Base-by-base conservation (phyloP, 2,797 vertebrate genomes). In the Falco columbarius region DNA sequence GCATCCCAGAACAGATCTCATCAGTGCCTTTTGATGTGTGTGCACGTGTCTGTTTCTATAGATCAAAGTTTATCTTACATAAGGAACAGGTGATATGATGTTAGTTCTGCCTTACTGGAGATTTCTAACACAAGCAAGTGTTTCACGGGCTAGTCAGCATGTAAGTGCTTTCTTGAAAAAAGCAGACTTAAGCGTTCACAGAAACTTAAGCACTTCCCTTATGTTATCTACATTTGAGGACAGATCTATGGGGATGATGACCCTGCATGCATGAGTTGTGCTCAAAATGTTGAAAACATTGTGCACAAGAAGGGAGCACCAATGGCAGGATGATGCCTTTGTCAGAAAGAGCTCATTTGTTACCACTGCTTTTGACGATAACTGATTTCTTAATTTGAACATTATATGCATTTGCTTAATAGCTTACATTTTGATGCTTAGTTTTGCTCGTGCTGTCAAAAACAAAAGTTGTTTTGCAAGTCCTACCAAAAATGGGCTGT, bases 381-480 rank as follows among this genome's bases (percentile, higher is more conserved):
- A 79, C 2, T 10, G 22, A 62, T 94, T 87, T 68, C 27, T 89
- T 42, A 23, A 52, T 72, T 62, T 75, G 36, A 89, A 80, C 29
- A 17, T 70, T 54, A 20, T 9, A 49, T 44, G 11, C 11, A 27
- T 30, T 30, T 66, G 47, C 46, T 70, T 65, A 73, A 22, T 49
- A 56, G 51, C 52, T 80, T 82, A 36, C 29, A 26, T 58, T 81
- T 81, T 52, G 32, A 70, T 87, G 44, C 63, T 61, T 87, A 26
- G 30, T 76, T 95, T 90, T 66, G 8, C 67, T 38, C 63, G 14
- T 30, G 32, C 44, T 93, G 29, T 93, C 52, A 76, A 74, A 91
- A 96, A 77, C 34, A n/a, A 68, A 91, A 84, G 66, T 18, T 84
- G 9, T 70, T 94, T 58, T 94, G 30, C 62, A 93, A 79, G 81